Evolutionary conservation across 1,140 invertebrate genomes (phyloP), one percentile per base, ranked within the genome.

Genomic region (Drosophila mayri): DNA sequence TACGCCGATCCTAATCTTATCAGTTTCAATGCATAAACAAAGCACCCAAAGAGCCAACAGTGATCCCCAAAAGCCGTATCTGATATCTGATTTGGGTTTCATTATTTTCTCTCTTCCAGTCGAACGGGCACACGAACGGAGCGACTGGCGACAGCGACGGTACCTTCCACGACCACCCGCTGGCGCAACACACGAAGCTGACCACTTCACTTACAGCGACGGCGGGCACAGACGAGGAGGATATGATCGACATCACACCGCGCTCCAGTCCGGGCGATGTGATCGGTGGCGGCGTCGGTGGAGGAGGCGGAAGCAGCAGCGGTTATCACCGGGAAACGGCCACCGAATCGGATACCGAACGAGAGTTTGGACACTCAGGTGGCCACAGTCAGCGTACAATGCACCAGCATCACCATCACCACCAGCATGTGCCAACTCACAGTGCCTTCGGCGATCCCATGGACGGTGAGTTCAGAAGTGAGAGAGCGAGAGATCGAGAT

Each of bases 201-300:
- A 88, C 84, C 62, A 90, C 92, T 47, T 85, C 87, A 60, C 60
- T 91, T 70, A 86, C 79, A 66, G 81, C 85, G 73, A 28, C 71
- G 10, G 25, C 91, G 63, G 66, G 47, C 40, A 92, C 91, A 61
- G 94, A 94, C 63, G 94, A 95, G 85, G 95, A 95, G 82, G 95
- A 95, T 82, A 95, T 95, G 95, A 94, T 95, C 61, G 95, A 95
- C 82, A 95, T 95, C 43, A 94, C 94, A 35, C 92, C 92, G 44
- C 83, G 87, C 37, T 91, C 91, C 41, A 92, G 91, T 87, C 91
- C 91, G 4, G 90, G 79, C 20, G 91, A 92, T 41, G 43, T 86
- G 40, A 78, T 81, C 20, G 70, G 68, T 18, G 79, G 75, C 32
- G 43, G 52, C 12, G 60, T 63, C 38, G 70, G 71, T 11, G 50